Conservation (phyloP, 1,140 invertebrate species). For the Aplysia californica region DNA sequence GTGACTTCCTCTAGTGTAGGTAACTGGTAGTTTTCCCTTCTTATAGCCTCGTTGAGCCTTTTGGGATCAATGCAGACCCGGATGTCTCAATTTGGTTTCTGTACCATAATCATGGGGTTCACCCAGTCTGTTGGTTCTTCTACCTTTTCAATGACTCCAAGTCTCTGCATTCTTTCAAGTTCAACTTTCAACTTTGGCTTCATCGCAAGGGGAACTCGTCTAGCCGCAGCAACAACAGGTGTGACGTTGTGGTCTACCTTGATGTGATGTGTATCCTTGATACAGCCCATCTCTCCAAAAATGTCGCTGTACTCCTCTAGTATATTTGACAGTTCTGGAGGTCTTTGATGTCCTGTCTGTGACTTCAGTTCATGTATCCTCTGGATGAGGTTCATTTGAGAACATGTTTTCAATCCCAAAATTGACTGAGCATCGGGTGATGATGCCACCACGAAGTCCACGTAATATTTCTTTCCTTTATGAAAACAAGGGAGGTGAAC, state of each 20-base stretch:
- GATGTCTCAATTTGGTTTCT: constrained; percentile 51
- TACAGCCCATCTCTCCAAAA: constrained; percentile 27
- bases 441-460: neutral
- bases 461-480: neutral
- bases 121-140: constrained; percentile 42
- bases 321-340: constrained; percentile 5
- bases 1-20: constrained; percentile 37
- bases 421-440: neutral
- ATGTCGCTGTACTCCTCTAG: constrained; percentile 29
- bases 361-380: neutral
- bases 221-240: constrained; percentile 31
- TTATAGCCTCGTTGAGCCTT: constrained; percentile 69
- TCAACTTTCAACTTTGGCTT: constrained; percentile 39
- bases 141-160: constrained; percentile 38
- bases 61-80: constrained; percentile 70
- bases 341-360: neutral
- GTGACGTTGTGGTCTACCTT: constrained; percentile 16
- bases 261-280: constrained; percentile 29
- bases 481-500: neutral
- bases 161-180: constrained; percentile 29
- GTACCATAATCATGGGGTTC: constrained; percentile 34
- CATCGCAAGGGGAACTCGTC: constrained; percentile 27
- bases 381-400: constrained; percentile 15
- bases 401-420: neutral
- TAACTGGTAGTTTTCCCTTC: constrained; percentile 42